A percentile compares a stretch with the other conserved stretches of the same genome.
Evolutionary conservation across 2,888 invertebrate genomes (phyloP).

Genomic region (Cyaniris semiargus): DNA sequence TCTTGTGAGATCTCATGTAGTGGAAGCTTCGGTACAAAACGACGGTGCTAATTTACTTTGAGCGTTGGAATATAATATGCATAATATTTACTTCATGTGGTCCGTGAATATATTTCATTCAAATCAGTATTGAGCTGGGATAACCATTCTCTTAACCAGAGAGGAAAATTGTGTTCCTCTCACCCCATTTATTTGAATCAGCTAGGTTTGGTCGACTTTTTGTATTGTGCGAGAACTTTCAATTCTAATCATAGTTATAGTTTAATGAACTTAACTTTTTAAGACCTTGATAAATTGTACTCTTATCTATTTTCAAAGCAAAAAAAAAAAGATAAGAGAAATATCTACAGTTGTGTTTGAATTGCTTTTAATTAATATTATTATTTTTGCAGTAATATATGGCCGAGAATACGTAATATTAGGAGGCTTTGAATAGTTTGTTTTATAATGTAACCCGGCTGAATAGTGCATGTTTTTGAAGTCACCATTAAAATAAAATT

Average conservation of each 20-base stretch:
- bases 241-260: background rate
- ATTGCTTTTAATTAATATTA: background rate
- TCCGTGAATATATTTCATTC: background rate
- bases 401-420: background rate
- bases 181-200: background rate
- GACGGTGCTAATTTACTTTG: background rate
- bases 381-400: background rate
- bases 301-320: constrained; percentile 4
- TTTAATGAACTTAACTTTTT: background rate
- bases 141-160: background rate
- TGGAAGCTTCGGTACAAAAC: constrained; percentile 9
- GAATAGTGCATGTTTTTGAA: background rate
- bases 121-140: background rate
- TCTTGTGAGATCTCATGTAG: constrained; percentile 1
- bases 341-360: background rate
- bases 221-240: background rate
- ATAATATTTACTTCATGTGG: background rate
- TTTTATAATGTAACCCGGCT: background rate
- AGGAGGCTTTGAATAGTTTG: background rate
- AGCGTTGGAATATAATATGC: background rate
- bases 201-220: background rate
- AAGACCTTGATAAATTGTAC: constrained; percentile 15
- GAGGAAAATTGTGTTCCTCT: background rate
- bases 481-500: background rate
- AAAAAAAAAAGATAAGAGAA: constrained; percentile 20